phyloP scores from a whole-genome alignment of 2,113 vertebrate species.

The Malaclemys terrapin region DNA sequence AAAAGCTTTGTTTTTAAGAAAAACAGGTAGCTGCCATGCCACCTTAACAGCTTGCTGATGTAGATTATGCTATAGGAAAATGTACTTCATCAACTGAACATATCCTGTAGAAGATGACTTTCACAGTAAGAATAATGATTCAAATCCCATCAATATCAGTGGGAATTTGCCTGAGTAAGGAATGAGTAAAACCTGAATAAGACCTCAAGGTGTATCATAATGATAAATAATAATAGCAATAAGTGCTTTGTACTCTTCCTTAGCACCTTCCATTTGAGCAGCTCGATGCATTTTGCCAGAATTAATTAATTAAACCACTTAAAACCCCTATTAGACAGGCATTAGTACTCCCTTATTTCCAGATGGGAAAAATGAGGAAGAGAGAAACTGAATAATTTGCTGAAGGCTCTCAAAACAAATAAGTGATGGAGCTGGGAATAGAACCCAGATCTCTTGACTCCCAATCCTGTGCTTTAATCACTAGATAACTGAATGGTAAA shows the following conservation, averaged over 20 bases:
- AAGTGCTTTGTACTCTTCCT: no score
- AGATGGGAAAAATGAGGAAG: no score
- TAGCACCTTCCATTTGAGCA: neutral
- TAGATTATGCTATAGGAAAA: neutral
- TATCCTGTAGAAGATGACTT: neutral
- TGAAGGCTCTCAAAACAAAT: neutral
- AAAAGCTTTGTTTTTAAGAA: neutral
- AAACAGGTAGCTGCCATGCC: neutral
- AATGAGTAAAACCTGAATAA: neutral
- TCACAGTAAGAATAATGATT: neutral
- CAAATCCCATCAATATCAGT: neutral
- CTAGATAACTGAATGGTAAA: no score
- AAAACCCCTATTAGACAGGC: neutral
- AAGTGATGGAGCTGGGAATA: neutral
- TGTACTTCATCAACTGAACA: neutral
- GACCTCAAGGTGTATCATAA: neutral
- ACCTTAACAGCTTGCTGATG: neutral
- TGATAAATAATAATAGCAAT: no score
- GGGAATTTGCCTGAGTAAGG: neutral
- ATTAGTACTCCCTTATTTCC: neutral
- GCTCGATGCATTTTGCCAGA: neutral
- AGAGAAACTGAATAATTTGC: neutral
- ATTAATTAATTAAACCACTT: neutral
- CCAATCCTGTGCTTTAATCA: neutral
- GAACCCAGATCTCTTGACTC: neutral